Base-by-base conservation (phyloP, 1,140 invertebrate species). In the Ceratosolen solmsi region DNA sequence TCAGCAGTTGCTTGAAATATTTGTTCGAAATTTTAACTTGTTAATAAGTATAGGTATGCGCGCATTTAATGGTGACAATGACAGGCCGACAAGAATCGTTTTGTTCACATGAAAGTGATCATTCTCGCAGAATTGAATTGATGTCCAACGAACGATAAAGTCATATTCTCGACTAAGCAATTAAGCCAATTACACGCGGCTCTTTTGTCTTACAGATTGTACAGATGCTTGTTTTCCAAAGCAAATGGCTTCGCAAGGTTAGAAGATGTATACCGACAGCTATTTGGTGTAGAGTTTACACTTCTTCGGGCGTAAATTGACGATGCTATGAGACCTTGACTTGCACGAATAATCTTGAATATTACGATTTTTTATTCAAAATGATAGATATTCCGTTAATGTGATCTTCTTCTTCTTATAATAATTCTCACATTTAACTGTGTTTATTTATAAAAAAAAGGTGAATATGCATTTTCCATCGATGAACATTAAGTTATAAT, bases 171-270 rank as follows among this genome's bases (percentile, higher is more conserved):
- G 15, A 7, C 22, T 9, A n/a, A 25, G 51, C 36, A 71, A 79
- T 79, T 54, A 63, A 41, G 22, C n/a, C 65, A 79, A 79, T 79
- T 79, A 56, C 22, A 2, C 25, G 77, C n/a, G 49, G 65, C 36
- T 79, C n/a, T 60, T 71, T 79, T 70, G 51, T 54, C 30, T 30
- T 17, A 33, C 13, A 9, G 30, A 46, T 20, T 33, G 9, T 20
- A 11, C 20, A 20, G 30, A 2, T 7, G 7, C 72, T 74, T 56
- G 30, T 74, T 74, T 56, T 56, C 72, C 2, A 33, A 20, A 74
- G 25, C 41, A 56, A 75, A 75, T 75, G 22, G 54, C 33, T 60
- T 30, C 33, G 13, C 73, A 60, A 75, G 73, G 73, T 60, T 75
- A 75, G 22, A 20, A 68, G 2, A 68, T 38, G 22, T 68, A 68